Evolutionary conservation across 2,888 invertebrate genomes (phyloP), one percentile per base, ranked within the genome.

Genomic region (Prenolepis imparis): DNA sequence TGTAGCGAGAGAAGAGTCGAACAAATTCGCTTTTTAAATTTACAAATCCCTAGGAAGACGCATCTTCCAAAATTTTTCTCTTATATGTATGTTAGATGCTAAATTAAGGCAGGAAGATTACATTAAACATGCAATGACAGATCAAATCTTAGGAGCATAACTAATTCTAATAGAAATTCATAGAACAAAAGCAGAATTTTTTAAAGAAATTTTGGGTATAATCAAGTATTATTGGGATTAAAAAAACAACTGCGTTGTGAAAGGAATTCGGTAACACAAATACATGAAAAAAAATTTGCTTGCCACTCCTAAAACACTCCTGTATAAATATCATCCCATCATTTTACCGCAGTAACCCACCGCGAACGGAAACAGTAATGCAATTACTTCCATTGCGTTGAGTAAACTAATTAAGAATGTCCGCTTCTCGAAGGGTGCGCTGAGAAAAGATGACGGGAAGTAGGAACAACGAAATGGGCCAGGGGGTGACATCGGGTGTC

Each of bases 401-500:
- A 80, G 18, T 80, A 59, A 44, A n/a, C 4, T 78, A 75, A 75
- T 75, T 75, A 12, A 52, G 67, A 32, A 15, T 44, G 21, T 66
- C n/a, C 32, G n/a, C 6, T 32, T 12, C 39, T 41, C n/a, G 68
- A 39, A 68, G 77, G 68, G n/a, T 24, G 59, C 39, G 36, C n/a
- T 28, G 36, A 68, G 48, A 0, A 75, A 84, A 86, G 72, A 94
- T 94, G 94, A 94, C 92, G 61, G 94, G 93, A 64, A 92, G 92
- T 75, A 88, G 89, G 55, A 90, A 83, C 66, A 90, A 86, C 66
- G 90, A 93, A 55, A 86, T 90, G 66, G 86, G 85, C 68, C 91
- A 88, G 61, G 90, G 86, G 32, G 85, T 82, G 18, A 66, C 78
- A 9, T 61, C 86, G 32, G 68, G 77, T 2, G 78, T 88, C 0